These are phyloP conservation scores for Thymelicus acteon DNA, from an alignment of 2,888 invertebrate genomes.

Conservation along the genomic window DNA sequence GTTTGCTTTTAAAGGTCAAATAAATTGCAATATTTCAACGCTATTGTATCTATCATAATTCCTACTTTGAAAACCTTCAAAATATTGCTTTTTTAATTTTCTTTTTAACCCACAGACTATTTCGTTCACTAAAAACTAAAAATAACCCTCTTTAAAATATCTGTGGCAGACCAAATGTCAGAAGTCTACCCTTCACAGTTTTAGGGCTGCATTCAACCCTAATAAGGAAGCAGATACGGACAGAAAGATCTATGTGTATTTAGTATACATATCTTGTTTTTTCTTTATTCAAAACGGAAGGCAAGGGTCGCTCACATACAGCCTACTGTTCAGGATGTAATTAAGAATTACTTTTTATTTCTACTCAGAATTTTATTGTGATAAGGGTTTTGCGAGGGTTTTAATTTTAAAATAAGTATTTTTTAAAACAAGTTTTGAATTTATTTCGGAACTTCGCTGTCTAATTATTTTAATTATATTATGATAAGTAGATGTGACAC, in stretches of 20 bases:
- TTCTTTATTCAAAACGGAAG: conserved; percentile 30
- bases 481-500: too few relatives aligned
- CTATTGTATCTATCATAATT: too few relatives aligned
- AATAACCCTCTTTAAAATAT: conserved; percentile 1
- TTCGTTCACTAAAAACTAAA: background rate
- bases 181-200: conserved; percentile 11
- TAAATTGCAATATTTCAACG: too few relatives aligned
- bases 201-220: conserved; percentile 34
- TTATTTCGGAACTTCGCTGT: background rate
- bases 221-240: conserved; percentile 35
- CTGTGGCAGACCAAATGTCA: conserved; percentile 13
- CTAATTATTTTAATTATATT: too few relatives aligned
- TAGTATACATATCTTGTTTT: conserved; percentile 35
- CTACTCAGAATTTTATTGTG: conserved; percentile 13
- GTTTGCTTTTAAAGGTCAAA: too few relatives aligned
- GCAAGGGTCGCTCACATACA: conserved; percentile 26
- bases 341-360: conserved; percentile 34
- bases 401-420: background rate
- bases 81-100: too few relatives aligned
- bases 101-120: background rate
- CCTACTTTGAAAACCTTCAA: too few relatives aligned
- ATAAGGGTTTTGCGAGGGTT: background rate
- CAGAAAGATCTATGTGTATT: conserved; percentile 28
- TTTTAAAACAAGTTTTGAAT: background rate
- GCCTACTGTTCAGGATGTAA: conserved; percentile 28